Conservation (phyloP, 2,113 vertebrate species). For the Xiphias gladius region DNA sequence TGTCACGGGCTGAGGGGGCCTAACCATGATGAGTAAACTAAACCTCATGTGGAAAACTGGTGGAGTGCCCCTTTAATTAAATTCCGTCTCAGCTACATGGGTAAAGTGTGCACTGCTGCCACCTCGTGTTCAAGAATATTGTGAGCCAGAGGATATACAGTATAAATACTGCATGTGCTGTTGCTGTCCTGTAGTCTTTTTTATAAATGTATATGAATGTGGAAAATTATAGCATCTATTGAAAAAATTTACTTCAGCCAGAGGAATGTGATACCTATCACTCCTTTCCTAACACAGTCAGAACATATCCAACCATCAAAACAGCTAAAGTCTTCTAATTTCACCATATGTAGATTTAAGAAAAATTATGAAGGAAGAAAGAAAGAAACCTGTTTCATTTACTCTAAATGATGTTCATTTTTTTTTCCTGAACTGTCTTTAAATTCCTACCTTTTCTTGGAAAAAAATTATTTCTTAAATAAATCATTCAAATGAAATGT, state of each 20-base stretch:
- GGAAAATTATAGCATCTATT: neutral
- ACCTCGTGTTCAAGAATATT: conserved; percentile 32
- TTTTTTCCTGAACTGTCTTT: no score
- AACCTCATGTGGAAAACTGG: neutral
- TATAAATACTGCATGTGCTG: neutral
- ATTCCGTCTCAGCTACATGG: neutral
- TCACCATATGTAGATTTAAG: no score
- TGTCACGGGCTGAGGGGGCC: neutral
- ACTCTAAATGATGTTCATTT: no score
- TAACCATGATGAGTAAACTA: neutral
- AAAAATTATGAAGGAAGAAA: neutral
- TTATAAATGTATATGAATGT: neutral
- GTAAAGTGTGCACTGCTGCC: conserved; percentile 24
- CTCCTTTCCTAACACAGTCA: no score
- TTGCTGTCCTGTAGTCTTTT: neutral
- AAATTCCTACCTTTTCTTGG: no score
- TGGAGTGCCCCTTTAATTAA: neutral
- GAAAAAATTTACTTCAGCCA: neutral
- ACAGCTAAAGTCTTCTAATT: no score
- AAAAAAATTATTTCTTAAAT: neutral
- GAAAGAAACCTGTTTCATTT: neutral
- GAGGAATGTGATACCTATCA: no score
- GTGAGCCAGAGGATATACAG: neutral
- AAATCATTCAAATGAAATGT: neutral
- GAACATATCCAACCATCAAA: no score